Base-by-base conservation (phyloP, 2,113 vertebrate species). In the human region DNA sequence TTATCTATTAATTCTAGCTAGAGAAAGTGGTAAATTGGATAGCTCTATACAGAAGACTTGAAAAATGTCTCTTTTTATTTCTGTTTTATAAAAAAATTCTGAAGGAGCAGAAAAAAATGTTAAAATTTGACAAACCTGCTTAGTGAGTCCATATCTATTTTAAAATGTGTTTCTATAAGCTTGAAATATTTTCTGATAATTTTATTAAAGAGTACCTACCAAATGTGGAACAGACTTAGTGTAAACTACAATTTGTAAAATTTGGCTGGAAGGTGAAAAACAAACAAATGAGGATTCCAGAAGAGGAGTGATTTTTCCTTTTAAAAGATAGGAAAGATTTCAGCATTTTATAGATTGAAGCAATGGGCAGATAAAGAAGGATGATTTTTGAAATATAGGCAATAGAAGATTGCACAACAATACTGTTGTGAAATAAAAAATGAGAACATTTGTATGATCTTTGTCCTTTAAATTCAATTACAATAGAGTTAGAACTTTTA, bases 381-480 rank as follows among this genome's bases (percentile, higher is more conserved):
- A 43, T 32, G 43, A 7, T 43, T 91, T 80, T 86, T 96, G 32
- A 87, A 89, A 61, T 8, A 55, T 1, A 52, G n/a, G 20, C 2
- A 35, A 10, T 18, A 35, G 64, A 75, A 2, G 2, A 35, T 70
- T 35, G 22, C 78, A 72, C 35, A 91, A 52, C 14, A 64, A n/a
- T 57, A 59, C 32, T 73, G n/a, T 73, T 93, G 64, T 82, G 52
- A 97, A 94, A 76, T 93, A 2, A 72, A 83, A 89, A 70, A 43
- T 30, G 12, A 93, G 52, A 94, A 96, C 59, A 52, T 48, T 66
- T 70, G 14, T 79, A n/a, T 93, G 27, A 80, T 82, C 57, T 93
- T 94, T 97, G 95, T 72, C 98, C 97, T 98, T 97, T 94, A 92
- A 70, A 93, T 70, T 90, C 27, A 50, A 86, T 97, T 97, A 89